Evolutionary conservation across 2,888 invertebrate genomes (phyloP).

Genomic region (Acanthosepion pharaonis): DNA sequence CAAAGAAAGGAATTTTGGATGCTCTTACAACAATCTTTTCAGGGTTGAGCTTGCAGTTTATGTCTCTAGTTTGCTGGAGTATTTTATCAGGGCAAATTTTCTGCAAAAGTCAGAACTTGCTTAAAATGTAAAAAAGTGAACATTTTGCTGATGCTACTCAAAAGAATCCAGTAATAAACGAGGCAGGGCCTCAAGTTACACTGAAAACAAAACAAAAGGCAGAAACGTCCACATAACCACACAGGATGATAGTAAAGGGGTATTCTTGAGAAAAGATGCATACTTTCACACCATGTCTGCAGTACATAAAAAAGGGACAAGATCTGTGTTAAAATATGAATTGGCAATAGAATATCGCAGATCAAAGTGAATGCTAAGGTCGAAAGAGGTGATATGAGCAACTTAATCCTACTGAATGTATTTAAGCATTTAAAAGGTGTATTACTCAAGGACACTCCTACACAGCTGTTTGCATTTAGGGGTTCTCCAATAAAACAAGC

Average conservation of each 20-base stretch:
- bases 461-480: background rate
- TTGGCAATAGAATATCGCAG: background rate
- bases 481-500: background rate
- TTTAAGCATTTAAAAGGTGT: background rate
- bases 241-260: background rate
- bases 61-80: slow-evolving; percentile 42
- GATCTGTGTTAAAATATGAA: background rate
- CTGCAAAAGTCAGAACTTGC: too few relatives aligned
- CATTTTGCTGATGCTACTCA: background rate
- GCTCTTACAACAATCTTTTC: slow-evolving; percentile 51
- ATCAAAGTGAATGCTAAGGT: background rate
- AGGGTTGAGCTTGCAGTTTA: slow-evolving; percentile 49
- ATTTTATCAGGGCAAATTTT: background rate
- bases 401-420: background rate
- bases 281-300: background rate
- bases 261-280: background rate
- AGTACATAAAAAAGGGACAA: too few relatives aligned
- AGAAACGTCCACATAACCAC: background rate
- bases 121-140: background rate
- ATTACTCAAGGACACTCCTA: background rate
- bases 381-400: background rate
- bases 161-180: background rate
- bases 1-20: slow-evolving; percentile 50
- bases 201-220: too few relatives aligned
- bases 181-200: too few relatives aligned